Base-by-base conservation (phyloP, 2,797 vertebrate genomes). In the Columba guinea region DNA sequence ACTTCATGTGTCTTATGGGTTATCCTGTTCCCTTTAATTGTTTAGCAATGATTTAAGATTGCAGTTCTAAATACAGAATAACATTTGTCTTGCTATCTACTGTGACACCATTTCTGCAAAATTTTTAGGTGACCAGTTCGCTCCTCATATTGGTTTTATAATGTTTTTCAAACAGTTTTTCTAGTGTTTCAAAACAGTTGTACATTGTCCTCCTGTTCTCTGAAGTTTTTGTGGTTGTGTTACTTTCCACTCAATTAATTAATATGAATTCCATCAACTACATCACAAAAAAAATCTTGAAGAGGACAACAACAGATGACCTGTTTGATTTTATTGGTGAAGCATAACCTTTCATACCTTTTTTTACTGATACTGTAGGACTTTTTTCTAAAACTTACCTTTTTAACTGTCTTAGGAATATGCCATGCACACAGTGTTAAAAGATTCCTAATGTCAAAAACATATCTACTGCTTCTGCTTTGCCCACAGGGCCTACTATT, bases 281-380 rank as follows among this genome's bases (percentile, higher is more conserved):
- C 48, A 39, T 64, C 52, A 81, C 39, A 68, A 79, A 81, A 58
- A 2, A 20, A 84, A 84, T 75, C 28, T 68, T 75, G 46, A 86
- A 41, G 15, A 67, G 15, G 35, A 84, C 32, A 82, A 41, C 28
- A 73, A 75, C 6, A 84, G 46, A 52, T 56, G 8, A 56, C 44
- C 24, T 26, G 10, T 49, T 70, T 84, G 59, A 75, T 93, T 89
- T 89, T 65, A 71, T 91, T 53, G 58, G 6, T 51, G 28, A 89
- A 64, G 11, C n/a, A 49, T 53, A 74, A 82, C 44, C 11, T 86
- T 77, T 71, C 39, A 32, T 67, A 81, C 15, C 4, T 6, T 37
- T 39, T 51, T 77, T 84, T 1, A 0, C 5, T 75, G 58, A 67
- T 30, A 58, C 1, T 11, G 2, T 20, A 78, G 2, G 5, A 30